phyloP scores from a whole-genome alignment of 2,888 invertebrate genomes.

The Patella pellucida region DNA sequence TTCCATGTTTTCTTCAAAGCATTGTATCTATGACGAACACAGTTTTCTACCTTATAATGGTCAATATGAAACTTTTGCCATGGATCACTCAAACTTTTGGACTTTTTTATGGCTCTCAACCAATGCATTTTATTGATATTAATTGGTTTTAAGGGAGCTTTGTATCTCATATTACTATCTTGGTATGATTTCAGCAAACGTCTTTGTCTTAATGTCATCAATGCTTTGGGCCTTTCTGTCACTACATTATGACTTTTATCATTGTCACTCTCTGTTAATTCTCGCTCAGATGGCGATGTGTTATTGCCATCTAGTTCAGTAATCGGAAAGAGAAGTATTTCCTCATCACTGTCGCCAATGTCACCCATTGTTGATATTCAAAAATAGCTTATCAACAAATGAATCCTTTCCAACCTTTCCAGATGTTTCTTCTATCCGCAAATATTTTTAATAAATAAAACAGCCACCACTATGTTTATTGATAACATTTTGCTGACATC shows the following conservation, averaged over 20 bases:
- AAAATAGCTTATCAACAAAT: too few species aligned
- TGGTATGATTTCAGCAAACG: slow-evolving; percentile 33
- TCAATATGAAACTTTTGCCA: slow-evolving; percentile 74
- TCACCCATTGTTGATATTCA: background rate
- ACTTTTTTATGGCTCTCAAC: slow-evolving; percentile 59
- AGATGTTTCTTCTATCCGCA: too few species aligned
- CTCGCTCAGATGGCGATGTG: slow-evolving; percentile 40
- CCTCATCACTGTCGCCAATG: slow-evolving; percentile 46
- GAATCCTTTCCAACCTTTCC: too few species aligned
- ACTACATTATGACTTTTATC: slow-evolving; percentile 30
- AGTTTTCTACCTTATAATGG: slow-evolving; percentile 71
- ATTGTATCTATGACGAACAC: slow-evolving; percentile 73
- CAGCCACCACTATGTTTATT: too few species aligned
- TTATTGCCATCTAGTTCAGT: slow-evolving; percentile 44
- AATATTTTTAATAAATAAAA: too few species aligned
- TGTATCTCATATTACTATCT: slow-evolving; percentile 22
- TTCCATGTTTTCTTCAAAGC: slow-evolving; percentile 73
- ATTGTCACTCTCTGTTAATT: slow-evolving; percentile 32
- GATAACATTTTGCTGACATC: too few species aligned
- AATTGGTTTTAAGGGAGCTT: slow-evolving; percentile 11
- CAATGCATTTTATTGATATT: slow-evolving; percentile 45
- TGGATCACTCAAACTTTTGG: slow-evolving; percentile 70
- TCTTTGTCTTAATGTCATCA: slow-evolving; percentile 58
- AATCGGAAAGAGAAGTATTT: slow-evolving; percentile 56
- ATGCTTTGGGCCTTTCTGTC: slow-evolving; percentile 40